Evolutionary conservation across 2,797 vertebrate species (phyloP).

Genomic region (Darevskia nairensis): DNA sequence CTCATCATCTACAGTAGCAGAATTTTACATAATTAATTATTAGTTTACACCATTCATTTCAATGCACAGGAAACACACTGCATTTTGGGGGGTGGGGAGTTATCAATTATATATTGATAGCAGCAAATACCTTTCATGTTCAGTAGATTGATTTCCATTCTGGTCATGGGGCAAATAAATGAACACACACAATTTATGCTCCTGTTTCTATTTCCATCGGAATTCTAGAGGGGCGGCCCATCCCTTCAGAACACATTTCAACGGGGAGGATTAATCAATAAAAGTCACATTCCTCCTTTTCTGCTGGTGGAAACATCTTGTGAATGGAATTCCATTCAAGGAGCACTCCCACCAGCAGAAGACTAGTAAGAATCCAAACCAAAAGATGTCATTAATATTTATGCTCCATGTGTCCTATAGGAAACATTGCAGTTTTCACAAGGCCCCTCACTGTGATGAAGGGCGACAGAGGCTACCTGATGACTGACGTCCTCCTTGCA

Average conservation of each 20-base stretch:
- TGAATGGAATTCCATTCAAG: not conserved
- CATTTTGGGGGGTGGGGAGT: no score
- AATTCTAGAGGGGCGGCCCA: not conserved
- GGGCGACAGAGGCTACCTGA: slow-evolving; percentile 84
- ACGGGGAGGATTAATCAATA: not conserved
- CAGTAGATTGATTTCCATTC: no score
- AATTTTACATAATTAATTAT: no score
- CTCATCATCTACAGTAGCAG: no score
- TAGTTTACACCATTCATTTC: no score
- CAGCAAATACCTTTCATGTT: no score
- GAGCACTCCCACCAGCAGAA: not conserved
- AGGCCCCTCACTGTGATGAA: slow-evolving; percentile 79
- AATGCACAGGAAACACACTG: no score
- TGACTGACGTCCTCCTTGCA: slow-evolving; percentile 85
- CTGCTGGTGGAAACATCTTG: not conserved
- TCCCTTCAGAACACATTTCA: not conserved
- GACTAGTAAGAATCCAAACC: not conserved
- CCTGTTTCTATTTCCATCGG: not conserved
- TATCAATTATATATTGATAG: no score
- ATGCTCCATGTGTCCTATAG: slow-evolving; percentile 72
- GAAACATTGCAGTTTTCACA: slow-evolving; percentile 85
- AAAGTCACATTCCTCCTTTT: not conserved
- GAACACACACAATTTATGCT: no score
- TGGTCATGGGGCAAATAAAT: no score
- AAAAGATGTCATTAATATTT: not conserved